Conservation (phyloP, 2,888 invertebrate species). For the Crioceris asparagi region DNA sequence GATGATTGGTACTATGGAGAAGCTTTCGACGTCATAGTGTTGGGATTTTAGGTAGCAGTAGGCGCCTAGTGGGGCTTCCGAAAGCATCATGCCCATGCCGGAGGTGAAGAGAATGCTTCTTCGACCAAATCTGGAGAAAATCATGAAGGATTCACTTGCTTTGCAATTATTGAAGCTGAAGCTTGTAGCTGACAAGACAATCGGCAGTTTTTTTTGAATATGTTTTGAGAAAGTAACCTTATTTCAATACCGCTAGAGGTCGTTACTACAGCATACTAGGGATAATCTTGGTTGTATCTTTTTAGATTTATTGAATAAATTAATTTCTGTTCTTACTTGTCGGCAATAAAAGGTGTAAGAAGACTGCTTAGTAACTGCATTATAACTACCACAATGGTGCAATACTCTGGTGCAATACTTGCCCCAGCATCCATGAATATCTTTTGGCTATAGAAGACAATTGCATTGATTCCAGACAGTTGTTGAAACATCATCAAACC, state of each 20-base stretch:
- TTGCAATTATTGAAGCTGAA: no score
- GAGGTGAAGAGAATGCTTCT: conserved; percentile 12
- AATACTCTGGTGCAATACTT: conserved; percentile 10
- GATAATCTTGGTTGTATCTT: no score
- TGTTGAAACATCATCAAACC: conserved; percentile 75
- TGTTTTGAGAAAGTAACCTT: no score
- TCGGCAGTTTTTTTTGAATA: no score
- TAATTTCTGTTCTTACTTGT: no score
- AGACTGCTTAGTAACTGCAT: conserved; percentile 17
- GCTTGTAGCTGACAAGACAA: no score
- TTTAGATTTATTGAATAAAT: no score
- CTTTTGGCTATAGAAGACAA: conserved; percentile 64
- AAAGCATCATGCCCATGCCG: conserved; percentile 11
- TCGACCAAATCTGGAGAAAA: conserved; percentile 12
- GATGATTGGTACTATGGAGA: conserved; percentile 56
- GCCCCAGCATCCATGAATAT: conserved; percentile 56
- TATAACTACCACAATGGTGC: conserved; percentile 14
- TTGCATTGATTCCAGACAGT: conserved; percentile 70
- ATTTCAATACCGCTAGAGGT: no score
- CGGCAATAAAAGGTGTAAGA: conserved; percentile 13
- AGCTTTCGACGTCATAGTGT: conserved; percentile 5
- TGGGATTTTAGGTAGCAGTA: conserved; percentile 10
- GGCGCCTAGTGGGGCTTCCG: conserved; percentile 12
- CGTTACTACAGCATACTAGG: no score
- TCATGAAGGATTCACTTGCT: no score